Evolutionary conservation across 2,888 invertebrate species (phyloP), one percentile per base, ranked within the genome.

Genomic region (Stictocephala bisonia): DNA sequence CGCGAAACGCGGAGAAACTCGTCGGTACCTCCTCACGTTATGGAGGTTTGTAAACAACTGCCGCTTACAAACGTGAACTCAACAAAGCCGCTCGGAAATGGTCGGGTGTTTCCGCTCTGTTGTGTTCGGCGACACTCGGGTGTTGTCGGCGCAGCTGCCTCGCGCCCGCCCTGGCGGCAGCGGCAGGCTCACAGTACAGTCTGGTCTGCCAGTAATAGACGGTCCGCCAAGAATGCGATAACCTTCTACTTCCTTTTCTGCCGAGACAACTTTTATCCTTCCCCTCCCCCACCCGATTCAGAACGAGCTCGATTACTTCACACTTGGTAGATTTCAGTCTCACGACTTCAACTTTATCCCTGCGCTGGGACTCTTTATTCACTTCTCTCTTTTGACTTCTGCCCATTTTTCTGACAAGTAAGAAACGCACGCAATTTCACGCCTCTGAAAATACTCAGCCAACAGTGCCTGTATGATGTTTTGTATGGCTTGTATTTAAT

Each of bases 101-200:
- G 18, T 44, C 27, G 27, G 64, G 29, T 15, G 27, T 41, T 24
- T 64, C 44, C 27, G 48, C 15, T 66, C 74, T 70, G 75, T 29
- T 60, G 6, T 40, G 58, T 6, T 74, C 76, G 76, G 74, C 24
- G 15, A 41, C 15, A 11, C 0, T 72, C 76, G 76, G 40, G 0
- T 18, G 27, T 15, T 51, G 40, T 71, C 76, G 74, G 56, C 29
- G 22, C 40, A 7, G 50, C 29, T 53, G 64, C 35, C 48, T 9
- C 44, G 44, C 15, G 7, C 44, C 64, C n/a, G n/a, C n/a, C 20
- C 40, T 1, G 40, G 26, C 11, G 13, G 1, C 24, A 24, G 40
- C 2, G 13, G 1, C 40, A 22, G 20, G 26, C n/a, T n/a, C n/a
- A 24, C 3, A 13, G 27, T 27, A 51, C 4, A 26, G 3, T 3